Percentiles rank a stretch among this genome's conserved stretches.
phyloP scores from a whole-genome alignment of 64 coral and sea anemone genomes.

The Pocillopora damicornis region DNA sequence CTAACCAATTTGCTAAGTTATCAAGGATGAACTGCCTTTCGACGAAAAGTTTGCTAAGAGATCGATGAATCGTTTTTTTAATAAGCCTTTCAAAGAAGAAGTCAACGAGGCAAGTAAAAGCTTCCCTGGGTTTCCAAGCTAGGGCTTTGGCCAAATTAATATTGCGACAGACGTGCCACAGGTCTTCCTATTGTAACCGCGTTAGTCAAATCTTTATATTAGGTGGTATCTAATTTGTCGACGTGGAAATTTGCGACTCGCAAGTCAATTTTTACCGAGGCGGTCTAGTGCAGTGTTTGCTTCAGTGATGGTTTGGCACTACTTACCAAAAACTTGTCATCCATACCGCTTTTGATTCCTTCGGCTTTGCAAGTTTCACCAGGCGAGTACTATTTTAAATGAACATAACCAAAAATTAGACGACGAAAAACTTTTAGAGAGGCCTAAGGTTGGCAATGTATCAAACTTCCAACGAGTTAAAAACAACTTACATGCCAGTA shows the following conservation, averaged over 20 bases:
- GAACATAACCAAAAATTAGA: neutral
- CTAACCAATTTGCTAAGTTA: neutral
- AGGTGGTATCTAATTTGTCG: no score
- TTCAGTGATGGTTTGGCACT: neutral
- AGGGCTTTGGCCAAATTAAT: no score
- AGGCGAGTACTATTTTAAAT: conserved; percentile 32
- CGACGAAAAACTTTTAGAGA: neutral
- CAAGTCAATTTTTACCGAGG: no score
- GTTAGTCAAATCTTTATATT: no score
- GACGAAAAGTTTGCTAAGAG: no score
- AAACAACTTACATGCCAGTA: conserved; percentile 59
- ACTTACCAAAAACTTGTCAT: conserved; percentile 71
- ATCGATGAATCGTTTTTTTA: neutral
- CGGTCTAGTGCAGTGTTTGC: no score
- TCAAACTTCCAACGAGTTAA: conserved; percentile 14
- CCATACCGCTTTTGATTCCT: conserved; percentile 66
- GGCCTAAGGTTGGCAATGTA: neutral
- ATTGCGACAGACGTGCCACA: no score
- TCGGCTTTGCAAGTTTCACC: conserved; percentile 61
- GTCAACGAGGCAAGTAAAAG: no score
- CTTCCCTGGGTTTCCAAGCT: no score
- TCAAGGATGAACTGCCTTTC: neutral
- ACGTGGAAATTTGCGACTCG: no score
- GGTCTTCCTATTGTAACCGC: no score
- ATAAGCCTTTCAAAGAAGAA: neutral